Base-by-base conservation (phyloP, 2,888 invertebrate species). In the Euzetes globulus region DNA sequence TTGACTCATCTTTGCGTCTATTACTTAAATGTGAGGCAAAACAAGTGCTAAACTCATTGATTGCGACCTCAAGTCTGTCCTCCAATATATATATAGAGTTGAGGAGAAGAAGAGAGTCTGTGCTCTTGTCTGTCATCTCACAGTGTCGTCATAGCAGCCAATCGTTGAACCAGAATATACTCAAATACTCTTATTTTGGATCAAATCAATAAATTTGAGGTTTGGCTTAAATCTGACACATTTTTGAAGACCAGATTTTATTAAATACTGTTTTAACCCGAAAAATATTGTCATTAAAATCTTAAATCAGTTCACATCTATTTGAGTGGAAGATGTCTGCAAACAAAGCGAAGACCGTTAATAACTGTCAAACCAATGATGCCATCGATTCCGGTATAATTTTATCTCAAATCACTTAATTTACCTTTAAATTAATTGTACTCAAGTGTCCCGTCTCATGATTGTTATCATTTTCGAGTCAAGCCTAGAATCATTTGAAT, bases 131-230 rank as follows among this genome's bases (percentile, higher is more conserved):
- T 37, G 15, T 60, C 22, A 15, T 60, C 29, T 65, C 33, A 7
- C 9, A 45, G 47, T 45, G 41, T 45, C 45, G 70, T 70, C 47
- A 45, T 70, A 47, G 27, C 33, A 70, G 45, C 47, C 70, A 41
- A 70, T 47, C 6, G 15, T 45, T 70, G 70, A 19, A 9, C 37
- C 9, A n/a, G 19, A 11, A 17, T 65, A 65, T 65, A 65, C n/a
- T n/a, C n/a, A 6, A 58, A 19, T 29, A 65, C 17, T 7, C 37
- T 37, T 19, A 37, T 15, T 19, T 37, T 19, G 22, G 17, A 29
- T 29, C 17, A 29, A 65, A 70, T 70, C 70, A 70, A 70, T 70
- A 70, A 70, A 70, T 70, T 70, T 70, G 22, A 70, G 70, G 70
- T 70, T 70, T 70, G 70, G 70, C 41, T 68, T 41, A 37, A 70